Conservation (phyloP, 1,140 invertebrate species). For the Augochlora pura region DNA sequence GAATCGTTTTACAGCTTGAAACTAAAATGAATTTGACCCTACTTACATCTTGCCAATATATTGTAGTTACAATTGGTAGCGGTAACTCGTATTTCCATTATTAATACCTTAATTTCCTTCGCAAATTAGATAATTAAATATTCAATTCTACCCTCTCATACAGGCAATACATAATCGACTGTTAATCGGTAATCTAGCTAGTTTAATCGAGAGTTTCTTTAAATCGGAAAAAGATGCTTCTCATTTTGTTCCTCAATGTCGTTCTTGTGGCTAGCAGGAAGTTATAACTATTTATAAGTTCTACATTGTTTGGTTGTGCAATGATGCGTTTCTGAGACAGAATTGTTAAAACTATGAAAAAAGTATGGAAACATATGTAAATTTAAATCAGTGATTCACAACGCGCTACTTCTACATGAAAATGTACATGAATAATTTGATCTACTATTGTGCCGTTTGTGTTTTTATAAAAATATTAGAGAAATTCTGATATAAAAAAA, state of each 20-base stretch:
- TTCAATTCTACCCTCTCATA: not conserved
- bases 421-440: not conserved
- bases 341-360: not conserved
- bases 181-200: not conserved
- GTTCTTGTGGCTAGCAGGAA: not conserved
- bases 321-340: not conserved
- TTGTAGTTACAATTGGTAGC: not conserved
- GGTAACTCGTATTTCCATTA: constrained; percentile 2
- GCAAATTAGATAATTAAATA: constrained; percentile 11
- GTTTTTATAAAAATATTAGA: not conserved
- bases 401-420: not conserved
- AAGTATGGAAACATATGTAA: not conserved
- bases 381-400: not conserved
- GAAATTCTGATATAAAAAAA: not conserved
- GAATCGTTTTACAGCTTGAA: too few species aligned
- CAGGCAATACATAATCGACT: not conserved
- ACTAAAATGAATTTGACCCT: not conserved
- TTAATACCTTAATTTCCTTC: not conserved
- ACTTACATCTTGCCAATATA: not conserved
- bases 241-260: constrained; percentile 18
- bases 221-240: not conserved
- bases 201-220: not conserved
- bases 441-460: not conserved
- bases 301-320: not conserved
- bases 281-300: constrained; percentile 18